Base-by-base conservation (phyloP, 2,113 vertebrate species). In the Sterrhoptilus dennistouni region DNA sequence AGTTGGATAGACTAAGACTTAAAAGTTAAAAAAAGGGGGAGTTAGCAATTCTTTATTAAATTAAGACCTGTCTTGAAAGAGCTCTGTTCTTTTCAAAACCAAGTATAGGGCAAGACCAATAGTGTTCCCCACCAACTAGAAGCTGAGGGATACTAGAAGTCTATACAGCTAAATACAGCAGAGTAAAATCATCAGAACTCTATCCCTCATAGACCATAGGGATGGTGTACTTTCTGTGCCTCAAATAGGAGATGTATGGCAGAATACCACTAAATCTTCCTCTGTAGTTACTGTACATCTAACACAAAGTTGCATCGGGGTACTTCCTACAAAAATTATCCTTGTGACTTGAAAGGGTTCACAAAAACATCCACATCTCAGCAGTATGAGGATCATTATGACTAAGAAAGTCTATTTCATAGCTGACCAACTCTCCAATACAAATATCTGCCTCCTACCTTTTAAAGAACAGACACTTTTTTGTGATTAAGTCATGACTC, bases 21-120 rank as follows among this genome's bases (percentile, higher is more conserved):
- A 72, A 54, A 35, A 38, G 2, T 14, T 21, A 25, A 35, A 36
- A 6, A 24, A 28, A 27, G 5, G 7, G 2, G 6, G 5, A 1
- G 3, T 50, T 65, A 71, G 8, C 1, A 9, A 49, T 40, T 65
- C 53, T 35, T 81, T 64, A 45, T 64, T 54, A 42, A 35, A 85
- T 47, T 3, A 85, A 71, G 17, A 33, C 0, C 5, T 38, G 21
- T 59, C 25, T 71, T 87, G 33, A 45, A 31, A 60, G 40, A 72
- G 8, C 11, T 49, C 23, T 68, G 11, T 5, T 83, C 40, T 68
- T 77, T 29, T 33, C 50, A 53, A 75, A 59, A 66, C 10, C 29
- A 59, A 61, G 10, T 31, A 25, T 17, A 54, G 42, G 15, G 13
- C 16, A 88, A 59, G n/a, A 70, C 23, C 29, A 71, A 19, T n/a